These are phyloP conservation scores for Brienomyrus brachyistius DNA, from an alignment of 2,113 vertebrate species.

Conservation along the genomic window DNA sequence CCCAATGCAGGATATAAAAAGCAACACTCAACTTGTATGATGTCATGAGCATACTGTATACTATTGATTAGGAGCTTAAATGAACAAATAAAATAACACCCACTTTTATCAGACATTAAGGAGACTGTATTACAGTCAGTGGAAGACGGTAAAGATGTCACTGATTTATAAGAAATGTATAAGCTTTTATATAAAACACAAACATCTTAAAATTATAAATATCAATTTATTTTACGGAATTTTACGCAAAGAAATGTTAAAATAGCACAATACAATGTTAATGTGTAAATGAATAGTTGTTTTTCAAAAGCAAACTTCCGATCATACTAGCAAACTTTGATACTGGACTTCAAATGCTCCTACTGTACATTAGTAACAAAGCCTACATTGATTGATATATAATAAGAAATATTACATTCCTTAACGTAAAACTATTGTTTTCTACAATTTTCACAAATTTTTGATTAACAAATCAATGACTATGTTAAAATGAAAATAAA, in stretches of 20 bases:
- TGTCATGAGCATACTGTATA: neutral
- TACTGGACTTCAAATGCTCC: neutral
- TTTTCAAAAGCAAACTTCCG: neutral
- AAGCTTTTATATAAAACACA: neutral
- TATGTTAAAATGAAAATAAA: neutral
- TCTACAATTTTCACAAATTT: neutral
- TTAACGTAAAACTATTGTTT: neutral
- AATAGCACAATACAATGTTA: neutral
- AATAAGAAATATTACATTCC: neutral
- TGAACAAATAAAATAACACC: neutral
- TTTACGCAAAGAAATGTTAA: neutral
- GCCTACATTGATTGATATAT: neutral
- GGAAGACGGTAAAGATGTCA: neutral
- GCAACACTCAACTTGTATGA: neutral
- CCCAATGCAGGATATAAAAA: neutral
- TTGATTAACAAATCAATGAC: neutral
- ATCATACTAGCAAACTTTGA: neutral
- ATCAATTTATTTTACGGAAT: neutral
- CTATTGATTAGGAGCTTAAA: neutral
- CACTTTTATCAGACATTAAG: neutral
- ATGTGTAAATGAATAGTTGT: neutral
- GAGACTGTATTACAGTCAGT: neutral
- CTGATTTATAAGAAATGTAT: neutral
- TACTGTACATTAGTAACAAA: neutral
- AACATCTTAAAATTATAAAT: neutral